A percentile compares a stretch with the other conserved stretches of the same genome.
These are phyloP conservation scores for Atta texana DNA, from an alignment of 1,140 invertebrate genomes.

Conservation along the genomic window DNA sequence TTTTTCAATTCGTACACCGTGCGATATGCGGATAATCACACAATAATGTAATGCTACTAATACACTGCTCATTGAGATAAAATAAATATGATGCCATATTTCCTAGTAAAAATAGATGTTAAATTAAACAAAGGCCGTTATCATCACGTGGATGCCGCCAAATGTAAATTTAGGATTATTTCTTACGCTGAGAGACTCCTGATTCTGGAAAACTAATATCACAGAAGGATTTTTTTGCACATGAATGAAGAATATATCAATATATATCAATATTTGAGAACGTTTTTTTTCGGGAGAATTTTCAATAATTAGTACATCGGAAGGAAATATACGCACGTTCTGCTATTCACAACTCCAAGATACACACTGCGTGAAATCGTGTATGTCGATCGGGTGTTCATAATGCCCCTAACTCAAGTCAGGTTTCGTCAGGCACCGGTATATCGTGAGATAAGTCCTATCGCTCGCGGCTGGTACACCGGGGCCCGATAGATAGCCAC, in stretches of 20 bases:
- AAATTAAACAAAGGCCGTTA: slow-evolving; percentile 6
- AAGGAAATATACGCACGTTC: neutral
- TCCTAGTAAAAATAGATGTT: neutral
- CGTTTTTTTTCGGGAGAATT: neutral
- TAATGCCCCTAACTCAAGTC: slow-evolving; percentile 37
- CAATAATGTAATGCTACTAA: neutral
- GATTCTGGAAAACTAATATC: neutral
- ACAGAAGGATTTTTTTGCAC: neutral
- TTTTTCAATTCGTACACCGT: too few species aligned
- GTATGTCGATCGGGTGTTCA: neutral
- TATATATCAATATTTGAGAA: neutral
- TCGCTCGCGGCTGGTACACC: slow-evolving; percentile 74
- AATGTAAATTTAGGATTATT: neutral
- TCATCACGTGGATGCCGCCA: neutral
- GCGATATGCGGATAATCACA: neutral
- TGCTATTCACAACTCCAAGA: too few species aligned
- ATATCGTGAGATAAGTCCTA: slow-evolving; percentile 81
- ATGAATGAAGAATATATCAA: neutral
- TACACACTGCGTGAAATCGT: neutral
- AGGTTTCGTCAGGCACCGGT: slow-evolving; percentile 72
- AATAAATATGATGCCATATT: neutral
- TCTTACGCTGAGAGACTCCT: neutral
- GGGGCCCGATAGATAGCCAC: slow-evolving; percentile 74
- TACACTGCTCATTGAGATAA: neutral
- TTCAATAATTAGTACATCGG: neutral